Conservation (phyloP, 2,888 invertebrate genomes). For the Drosophila ochracea region DNA sequence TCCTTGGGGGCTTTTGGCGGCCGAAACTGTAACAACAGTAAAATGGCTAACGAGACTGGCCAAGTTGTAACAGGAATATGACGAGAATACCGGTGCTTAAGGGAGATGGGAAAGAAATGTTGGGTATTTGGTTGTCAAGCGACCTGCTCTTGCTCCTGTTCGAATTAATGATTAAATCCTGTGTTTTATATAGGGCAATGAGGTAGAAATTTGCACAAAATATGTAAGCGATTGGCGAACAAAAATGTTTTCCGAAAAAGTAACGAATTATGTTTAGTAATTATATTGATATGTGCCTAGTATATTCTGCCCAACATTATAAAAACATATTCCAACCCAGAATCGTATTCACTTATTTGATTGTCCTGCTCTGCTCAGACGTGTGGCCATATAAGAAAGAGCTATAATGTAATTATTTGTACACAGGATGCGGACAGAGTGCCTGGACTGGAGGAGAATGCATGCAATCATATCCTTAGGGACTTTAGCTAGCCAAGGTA, state of each 20-base stretch:
- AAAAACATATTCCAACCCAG: background rate
- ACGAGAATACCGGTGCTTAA: constrained; percentile 1
- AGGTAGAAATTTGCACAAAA: background rate
- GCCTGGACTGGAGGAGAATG: constrained; percentile 3
- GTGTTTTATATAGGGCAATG: constrained; percentile 10
- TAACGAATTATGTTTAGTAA: background rate
- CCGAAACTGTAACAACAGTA: constrained; percentile 46
- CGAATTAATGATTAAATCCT: constrained; percentile 9
- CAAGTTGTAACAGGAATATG: constrained; percentile 39
- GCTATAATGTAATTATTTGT: constrained; percentile 39
- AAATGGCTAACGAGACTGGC: constrained; percentile 53
- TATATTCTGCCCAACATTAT: background rate
- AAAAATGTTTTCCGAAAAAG: background rate
- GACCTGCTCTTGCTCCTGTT: constrained; percentile 5
- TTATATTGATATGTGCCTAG: background rate
- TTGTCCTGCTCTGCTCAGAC: background rate
- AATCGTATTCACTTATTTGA: background rate
- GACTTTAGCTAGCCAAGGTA: constrained; percentile 8
- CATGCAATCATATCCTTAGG: constrained; percentile 28
- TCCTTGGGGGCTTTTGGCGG: constrained; percentile 58
- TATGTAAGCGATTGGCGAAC: background rate
- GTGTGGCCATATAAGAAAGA: constrained; percentile 45
- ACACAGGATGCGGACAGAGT: constrained; percentile 47
- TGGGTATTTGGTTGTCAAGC: constrained; percentile 6
- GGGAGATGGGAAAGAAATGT: constrained; percentile 6